Conservation (phyloP, 1,140 invertebrate species). For the Doryteuthis pealeii region DNA sequence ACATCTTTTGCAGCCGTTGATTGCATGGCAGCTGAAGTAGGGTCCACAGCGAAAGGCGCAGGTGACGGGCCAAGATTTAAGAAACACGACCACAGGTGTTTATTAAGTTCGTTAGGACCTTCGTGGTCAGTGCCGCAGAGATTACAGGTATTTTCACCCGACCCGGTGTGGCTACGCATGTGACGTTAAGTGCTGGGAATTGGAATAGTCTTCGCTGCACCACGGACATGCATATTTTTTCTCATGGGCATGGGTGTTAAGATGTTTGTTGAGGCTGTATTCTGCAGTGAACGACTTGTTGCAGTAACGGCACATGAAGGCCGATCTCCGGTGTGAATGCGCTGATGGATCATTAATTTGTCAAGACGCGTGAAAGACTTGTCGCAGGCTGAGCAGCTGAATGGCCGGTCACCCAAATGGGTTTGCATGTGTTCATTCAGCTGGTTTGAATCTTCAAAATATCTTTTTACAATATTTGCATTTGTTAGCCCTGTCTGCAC, state of each 20-base stretch:
- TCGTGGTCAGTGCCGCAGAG: neutral
- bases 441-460: conserved; percentile 16
- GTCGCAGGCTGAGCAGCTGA: conserved; percentile 85
- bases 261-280: neutral
- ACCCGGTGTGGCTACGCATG: conserved; percentile 40
- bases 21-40: neutral
- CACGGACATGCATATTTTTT: conserved; percentile 10
- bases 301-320: conserved; percentile 7
- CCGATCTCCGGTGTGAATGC: conserved; percentile 69
- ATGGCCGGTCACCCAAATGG: conserved; percentile 93
- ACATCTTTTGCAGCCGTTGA: neutral
- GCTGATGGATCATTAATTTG: conserved; percentile 74
- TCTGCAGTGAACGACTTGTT: neutral
- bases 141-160: conserved; percentile 77
- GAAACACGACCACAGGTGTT: neutral
- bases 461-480: conserved; percentile 64
- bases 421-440: conserved; percentile 78
- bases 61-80: neutral
- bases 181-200: conserved; percentile 2
- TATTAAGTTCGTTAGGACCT: neutral
- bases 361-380: conserved; percentile 87
- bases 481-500: conserved; percentile 70
- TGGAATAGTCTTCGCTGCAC: conserved; percentile 3
- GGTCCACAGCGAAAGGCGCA: neutral
- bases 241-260: conserved; percentile 1